phyloP scores from a whole-genome alignment of 2,113 vertebrate genomes.

The Saimiri boliviensis region DNA sequence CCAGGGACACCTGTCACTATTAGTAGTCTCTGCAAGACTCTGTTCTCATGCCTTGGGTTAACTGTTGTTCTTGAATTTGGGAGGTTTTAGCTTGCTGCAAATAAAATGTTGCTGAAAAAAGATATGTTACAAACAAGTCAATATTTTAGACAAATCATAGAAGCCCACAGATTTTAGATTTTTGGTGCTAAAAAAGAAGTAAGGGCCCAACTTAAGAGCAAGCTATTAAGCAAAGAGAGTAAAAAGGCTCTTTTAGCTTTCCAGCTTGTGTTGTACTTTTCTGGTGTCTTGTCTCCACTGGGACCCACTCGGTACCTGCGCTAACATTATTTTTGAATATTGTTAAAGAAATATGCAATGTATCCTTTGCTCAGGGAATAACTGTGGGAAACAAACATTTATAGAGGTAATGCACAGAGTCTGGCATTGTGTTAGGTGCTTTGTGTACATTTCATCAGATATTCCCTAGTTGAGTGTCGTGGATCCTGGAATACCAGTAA shows the following conservation, averaged over 20 bases:
- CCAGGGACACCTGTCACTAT: neutral
- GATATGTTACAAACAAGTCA: neutral
- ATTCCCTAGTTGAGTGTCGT: neutral
- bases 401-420: neutral
- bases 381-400: neutral
- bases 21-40: neutral
- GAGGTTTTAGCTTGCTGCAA: neutral
- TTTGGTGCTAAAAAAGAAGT: neutral
- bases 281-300: neutral
- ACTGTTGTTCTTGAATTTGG: neutral
- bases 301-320: neutral
- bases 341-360: neutral
- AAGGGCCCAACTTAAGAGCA: neutral
- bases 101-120: neutral
- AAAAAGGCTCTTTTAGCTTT: neutral
- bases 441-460: neutral
- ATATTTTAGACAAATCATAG: neutral
- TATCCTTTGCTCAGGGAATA: neutral
- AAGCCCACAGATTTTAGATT: neutral
- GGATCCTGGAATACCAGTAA: neutral
- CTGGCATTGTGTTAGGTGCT: neutral
- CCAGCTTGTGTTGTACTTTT: no score
- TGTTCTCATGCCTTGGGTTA: neutral
- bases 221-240: no score
- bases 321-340: neutral